Evolutionary conservation across 2,888 invertebrate genomes (phyloP), one percentile per base, ranked within the genome.

Genomic region (Monochamus alternatus): DNA sequence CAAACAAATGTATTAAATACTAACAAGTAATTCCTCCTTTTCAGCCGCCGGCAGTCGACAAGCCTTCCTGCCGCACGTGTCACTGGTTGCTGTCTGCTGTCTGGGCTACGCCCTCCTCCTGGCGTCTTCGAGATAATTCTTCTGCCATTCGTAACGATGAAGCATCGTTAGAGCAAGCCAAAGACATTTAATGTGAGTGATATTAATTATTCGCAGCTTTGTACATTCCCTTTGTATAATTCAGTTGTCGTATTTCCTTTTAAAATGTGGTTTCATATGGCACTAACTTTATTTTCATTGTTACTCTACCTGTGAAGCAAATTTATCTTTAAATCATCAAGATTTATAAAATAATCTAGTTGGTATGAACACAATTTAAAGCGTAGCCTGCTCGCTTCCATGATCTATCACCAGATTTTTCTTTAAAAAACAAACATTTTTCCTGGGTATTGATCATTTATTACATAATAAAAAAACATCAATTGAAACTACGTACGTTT

Each of bases 1-100:
- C 51, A 52, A 51, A 66, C 51, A 22, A 52, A 66, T 12, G 55
- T 55, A 67, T 38, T 58, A 67, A 32, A 52, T 58, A 43, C 68
- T 31, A 64, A 64, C 31, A 74, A 58, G 47, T 47, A 58, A 73
- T 65, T 83, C 52, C 78, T 80, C 83, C 80, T 82, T 87, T 86
- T 76, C 87, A 87, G 88, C 89, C 73, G 86, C 87, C 65, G 87
- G 88, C 73, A 85, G 90, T 78, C 85, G 84, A 73, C 84, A 85
- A 72, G 84, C 85, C 58, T 83, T 85, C 71, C 82, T 85, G 71
- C 85, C 85, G 66, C 85, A 84, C 75, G 82, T 83, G 44, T 84
- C 85, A 47, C 80, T 87, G 75, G 80, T 87, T 65, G 81, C 85
- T 62, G 76, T 86, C 77, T 86, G 87, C 31, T 71, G 51, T 71